Conservation (phyloP, 1,140 invertebrate genomes). For the Drepana arcuata region DNA sequence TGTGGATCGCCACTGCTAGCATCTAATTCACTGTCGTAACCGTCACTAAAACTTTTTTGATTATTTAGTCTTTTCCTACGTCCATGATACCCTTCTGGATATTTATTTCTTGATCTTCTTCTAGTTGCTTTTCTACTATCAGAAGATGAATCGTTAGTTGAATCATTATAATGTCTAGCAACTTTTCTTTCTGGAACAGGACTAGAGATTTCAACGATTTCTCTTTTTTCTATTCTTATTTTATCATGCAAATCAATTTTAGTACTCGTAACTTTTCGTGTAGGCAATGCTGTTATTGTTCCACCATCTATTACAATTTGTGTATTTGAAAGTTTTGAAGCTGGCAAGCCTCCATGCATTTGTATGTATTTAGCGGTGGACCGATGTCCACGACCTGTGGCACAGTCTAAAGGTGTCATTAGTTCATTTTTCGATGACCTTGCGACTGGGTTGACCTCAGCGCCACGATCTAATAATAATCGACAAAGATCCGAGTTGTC, state of each 20-base stretch:
- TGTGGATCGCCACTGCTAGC: slow-evolving; percentile 24
- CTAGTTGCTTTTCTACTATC: slow-evolving; percentile 30
- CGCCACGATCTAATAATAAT: slow-evolving; percentile 85
- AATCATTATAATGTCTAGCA: slow-evolving; percentile 33
- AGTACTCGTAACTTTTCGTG: slow-evolving; percentile 65
- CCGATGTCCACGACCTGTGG: slow-evolving; percentile 86
- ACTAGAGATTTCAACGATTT: slow-evolving; percentile 64
- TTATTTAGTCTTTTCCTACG: slow-evolving; percentile 39
- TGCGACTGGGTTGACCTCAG: slow-evolving; percentile 87
- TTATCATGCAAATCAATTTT: slow-evolving; percentile 66
- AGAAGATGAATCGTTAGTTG: slow-evolving; percentile 33
- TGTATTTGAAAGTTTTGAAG: slow-evolving; percentile 75
- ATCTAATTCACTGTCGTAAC: slow-evolving; percentile 61
- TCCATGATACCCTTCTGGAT: slow-evolving; percentile 29
- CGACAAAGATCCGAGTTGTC: slow-evolving; percentile 96
- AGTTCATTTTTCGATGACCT: slow-evolving; percentile 85
- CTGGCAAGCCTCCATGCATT: slow-evolving; percentile 88
- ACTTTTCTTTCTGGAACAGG: slow-evolving; percentile 33
- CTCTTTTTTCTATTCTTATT: slow-evolving; percentile 67
- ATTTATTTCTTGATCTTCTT: slow-evolving; percentile 33
- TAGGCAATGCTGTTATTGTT: slow-evolving; percentile 51
- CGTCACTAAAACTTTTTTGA: slow-evolving; percentile 70
- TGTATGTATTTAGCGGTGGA: slow-evolving; percentile 95
- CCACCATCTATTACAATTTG: slow-evolving; percentile 63
- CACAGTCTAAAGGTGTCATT: slow-evolving; percentile 93